Conservation (phyloP, 2,888 invertebrate species). For the Candidula unifasciata region DNA sequence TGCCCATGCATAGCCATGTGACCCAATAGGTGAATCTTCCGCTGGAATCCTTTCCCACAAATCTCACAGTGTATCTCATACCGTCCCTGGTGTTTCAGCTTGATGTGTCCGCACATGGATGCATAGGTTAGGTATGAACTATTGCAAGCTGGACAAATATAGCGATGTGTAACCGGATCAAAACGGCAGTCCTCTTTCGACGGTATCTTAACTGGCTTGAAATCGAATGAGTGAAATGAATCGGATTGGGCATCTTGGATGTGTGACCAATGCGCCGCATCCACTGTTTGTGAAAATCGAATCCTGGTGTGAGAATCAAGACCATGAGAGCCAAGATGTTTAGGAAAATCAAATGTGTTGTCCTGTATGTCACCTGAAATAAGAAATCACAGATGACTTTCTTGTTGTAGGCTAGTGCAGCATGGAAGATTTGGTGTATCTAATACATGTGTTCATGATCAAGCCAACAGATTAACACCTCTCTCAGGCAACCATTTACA, state of each 20-base stretch:
- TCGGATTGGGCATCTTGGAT: not conserved
- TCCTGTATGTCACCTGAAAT: conserved; percentile 31
- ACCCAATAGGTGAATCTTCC: conserved; percentile 40
- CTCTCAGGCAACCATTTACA: too few species aligned
- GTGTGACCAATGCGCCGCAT: not conserved
- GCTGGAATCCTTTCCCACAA: conserved; percentile 50
- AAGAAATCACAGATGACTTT: conserved; percentile 35
- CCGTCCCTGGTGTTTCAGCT: conserved; percentile 40
- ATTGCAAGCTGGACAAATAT: conserved; percentile 38
- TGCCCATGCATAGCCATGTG: conserved; percentile 49
- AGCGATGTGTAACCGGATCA: conserved; percentile 36
- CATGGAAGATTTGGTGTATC: not conserved
- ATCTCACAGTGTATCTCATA: conserved; percentile 41
- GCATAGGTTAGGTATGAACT: conserved; percentile 37
- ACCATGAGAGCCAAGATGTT: conserved; percentile 20
- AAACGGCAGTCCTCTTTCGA: conserved; percentile 41
- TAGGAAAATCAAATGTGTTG: conserved; percentile 26
- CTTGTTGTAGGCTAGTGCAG: not conserved
- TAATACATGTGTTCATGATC: not conserved
- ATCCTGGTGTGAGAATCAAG: conserved; percentile 11
- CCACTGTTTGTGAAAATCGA: conserved; percentile 1
- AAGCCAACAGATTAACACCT: not conserved
- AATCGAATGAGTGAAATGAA: not conserved
- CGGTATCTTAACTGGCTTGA: conserved; percentile 22
- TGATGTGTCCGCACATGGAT: conserved; percentile 38